Base-by-base conservation (phyloP, 2,113 vertebrate species). In the Phyllostomus hastatus region DNA sequence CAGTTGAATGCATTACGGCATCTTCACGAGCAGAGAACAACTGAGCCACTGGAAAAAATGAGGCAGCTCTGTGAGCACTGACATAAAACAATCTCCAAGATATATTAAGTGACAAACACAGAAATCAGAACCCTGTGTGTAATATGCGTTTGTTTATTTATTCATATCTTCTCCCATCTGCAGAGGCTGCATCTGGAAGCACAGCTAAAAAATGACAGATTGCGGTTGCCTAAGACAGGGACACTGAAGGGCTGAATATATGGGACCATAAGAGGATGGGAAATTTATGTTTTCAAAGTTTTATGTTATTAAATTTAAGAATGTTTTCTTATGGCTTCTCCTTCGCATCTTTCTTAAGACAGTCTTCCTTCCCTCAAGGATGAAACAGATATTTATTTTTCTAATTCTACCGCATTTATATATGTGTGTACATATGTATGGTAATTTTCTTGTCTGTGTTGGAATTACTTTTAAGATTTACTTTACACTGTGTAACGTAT, bases 301-400 rank as follows among this genome's bases (percentile, higher is more conserved):
- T 86, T 78, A 89, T 31, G 10, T 89, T 78, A 86, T 82, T 52
- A 89, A 22, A 73, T 41, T 31, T 67, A 95, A 88, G 70, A 83
- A 24, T 83, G 90, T 91, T 90, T 95, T 91, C 46, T 78, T 82
- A 93, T 33, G 43, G 20, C 54, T 89, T 88, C 46, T 79, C 41
- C 7, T 93, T 94, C 82, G 17, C 73, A 24, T 88, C 50, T 90
- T 90, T 95, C 70, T 96, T 95, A 59, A 94, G 50, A 79, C 76
- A 31, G 28, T 67, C 48, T 84, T 97, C 48, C 52, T 73, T 94
- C 50, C 26, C 50, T 78, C 59, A 41, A 52, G 20, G 70, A 64
- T 95, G 73, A 78, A 90, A 83, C 2, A 73, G 14, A 10, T 43
- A 48, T 52, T 67, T 43, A 72, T 86, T 95, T 97, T 91, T 95